A percentile compares a stretch with the other conserved stretches of the same genome.
Evolutionary conservation across 2,113 vertebrate species (phyloP).

Genomic region (Ictidomys tridecemlineatus): DNA sequence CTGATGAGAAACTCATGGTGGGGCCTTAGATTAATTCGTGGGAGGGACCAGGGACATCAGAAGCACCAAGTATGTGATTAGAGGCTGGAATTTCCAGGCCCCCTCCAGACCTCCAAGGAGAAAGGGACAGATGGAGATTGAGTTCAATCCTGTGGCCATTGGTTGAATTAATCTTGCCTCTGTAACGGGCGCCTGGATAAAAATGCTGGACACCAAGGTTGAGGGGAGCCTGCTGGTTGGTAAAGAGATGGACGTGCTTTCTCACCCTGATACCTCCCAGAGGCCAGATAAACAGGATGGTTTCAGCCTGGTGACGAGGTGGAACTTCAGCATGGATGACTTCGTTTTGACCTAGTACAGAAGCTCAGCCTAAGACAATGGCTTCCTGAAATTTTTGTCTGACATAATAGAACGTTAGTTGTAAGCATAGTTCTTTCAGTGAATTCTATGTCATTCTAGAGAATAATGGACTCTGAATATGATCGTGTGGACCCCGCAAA

Average conservation of each 20-base stretch:
- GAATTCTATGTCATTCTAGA: neutral
- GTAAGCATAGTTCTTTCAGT: neutral
- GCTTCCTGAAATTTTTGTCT: neutral
- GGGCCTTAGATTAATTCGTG: neutral
- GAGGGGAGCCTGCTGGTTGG: neutral
- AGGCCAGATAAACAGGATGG: neutral
- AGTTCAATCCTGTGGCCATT: neutral
- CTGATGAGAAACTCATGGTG: neutral
- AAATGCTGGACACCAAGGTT: neutral
- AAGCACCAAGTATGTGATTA: neutral
- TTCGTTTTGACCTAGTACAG: neutral
- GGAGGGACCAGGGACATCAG: neutral
- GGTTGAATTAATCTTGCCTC: neutral
- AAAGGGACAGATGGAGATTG: neutral
- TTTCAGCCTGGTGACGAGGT: neutral
- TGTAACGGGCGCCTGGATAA: neutral
- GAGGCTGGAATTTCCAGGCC: neutral
- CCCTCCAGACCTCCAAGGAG: neutral
- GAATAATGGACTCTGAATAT: neutral
- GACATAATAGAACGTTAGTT: neutral
- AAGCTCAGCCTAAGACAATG: neutral
- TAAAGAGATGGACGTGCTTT: neutral
- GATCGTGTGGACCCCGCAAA: neutral
- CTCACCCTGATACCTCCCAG: neutral
- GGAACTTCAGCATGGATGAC: neutral